Base-by-base conservation (phyloP, 1,140 invertebrate genomes). In the Drosophila mayri region DNA sequence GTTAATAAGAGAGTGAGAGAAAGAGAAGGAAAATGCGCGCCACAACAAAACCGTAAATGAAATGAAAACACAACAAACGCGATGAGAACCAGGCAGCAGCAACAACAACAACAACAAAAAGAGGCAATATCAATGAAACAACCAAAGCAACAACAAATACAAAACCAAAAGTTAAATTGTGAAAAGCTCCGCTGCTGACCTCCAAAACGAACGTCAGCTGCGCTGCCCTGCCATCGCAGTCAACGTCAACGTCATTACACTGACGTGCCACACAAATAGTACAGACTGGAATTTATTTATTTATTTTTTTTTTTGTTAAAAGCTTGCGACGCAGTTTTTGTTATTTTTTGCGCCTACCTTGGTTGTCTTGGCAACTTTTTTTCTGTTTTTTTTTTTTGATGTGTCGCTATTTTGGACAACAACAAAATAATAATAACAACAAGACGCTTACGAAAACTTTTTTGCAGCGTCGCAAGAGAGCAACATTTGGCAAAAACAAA, bases 311-410 rank as follows among this genome's bases (percentile, higher is more conserved):
- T 28, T 57, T 63, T 63, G 38, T 55, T 38, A 77, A 82, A 76
- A 67, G 79, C 80, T 80, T 80, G 68, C 77, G 84, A 70, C 84
- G 84, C 84, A 87, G 72, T 88, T 65, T 74, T 86, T 71, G 49
- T 70, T 66, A 52, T 70, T 47, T 67, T 43, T 68, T 84, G 86
- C 78, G 82, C 78, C 79, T 83, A 46, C 75, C 44, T 55, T 65
- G 74, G 84, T 87, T 72, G 84, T 88, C 84, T 88, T 87, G 84
- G 73, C 62, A 80, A 87, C 84, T 78, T 87, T 87, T 47, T 47
- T 78, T 87, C 83, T 47, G 25, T 47, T 79, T 68, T 76, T 52
- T 43, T 14, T 50, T 43, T 50, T 38, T 61, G 35, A 16, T 63
- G 25, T 35, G 25, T 37, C 28, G 55, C 44, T 37, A 60, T 54